Conservation (phyloP, 1,140 invertebrate genomes). For the Colletes gigas region DNA sequence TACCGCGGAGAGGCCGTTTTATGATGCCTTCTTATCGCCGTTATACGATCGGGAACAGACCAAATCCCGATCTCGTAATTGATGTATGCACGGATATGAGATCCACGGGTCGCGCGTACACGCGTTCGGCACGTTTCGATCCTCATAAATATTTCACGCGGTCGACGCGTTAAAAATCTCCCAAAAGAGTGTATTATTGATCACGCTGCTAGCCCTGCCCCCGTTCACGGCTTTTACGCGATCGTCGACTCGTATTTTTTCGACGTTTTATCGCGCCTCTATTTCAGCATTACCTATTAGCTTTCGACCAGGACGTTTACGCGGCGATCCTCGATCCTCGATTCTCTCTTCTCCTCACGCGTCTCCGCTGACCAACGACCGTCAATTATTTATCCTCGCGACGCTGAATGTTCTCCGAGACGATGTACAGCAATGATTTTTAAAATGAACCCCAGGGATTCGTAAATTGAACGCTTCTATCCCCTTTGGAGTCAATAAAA, state of each 20-base stretch:
- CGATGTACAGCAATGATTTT: neutral
- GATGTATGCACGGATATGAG: neutral
- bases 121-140: neutral
- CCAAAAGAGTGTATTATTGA: neutral
- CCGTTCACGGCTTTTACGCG: neutral
- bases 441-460: too few species aligned
- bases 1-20: conserved; percentile 60
- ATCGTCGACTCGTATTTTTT: neutral
- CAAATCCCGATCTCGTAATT: conserved; percentile 27
- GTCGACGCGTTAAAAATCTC: neutral
- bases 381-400: neutral
- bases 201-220: neutral
- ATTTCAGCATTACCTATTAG: conserved; percentile 8
- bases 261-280: neutral
- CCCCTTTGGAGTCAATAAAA: too few species aligned
- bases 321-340: neutral
- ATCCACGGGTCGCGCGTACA: neutral
- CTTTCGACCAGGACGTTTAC: neutral
- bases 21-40: conserved; percentile 62
- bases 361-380: too few species aligned
- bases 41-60: conserved; percentile 22
- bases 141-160: neutral
- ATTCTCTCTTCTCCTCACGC: neutral
- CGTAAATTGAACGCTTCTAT: too few species aligned
- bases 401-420: neutral